phyloP scores from a whole-genome alignment of 2,888 invertebrate genomes.

The Latrodectus hesperus region DNA sequence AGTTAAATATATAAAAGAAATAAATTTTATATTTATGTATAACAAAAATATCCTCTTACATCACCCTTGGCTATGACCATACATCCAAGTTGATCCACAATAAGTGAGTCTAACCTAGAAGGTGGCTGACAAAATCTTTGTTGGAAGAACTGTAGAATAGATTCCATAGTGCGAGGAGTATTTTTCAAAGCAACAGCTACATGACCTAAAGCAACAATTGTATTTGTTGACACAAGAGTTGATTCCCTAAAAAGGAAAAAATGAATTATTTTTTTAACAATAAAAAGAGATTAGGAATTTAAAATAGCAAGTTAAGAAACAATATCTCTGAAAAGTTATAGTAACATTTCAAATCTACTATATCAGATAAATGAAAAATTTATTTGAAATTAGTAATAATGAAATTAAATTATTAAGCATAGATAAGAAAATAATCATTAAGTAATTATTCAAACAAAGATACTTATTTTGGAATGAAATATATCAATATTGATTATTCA shows the following conservation, averaged over 20 bases:
- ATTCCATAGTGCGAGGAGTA: constrained; percentile 94
- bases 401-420: too few relatives aligned
- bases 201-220: constrained; percentile 97
- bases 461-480: too few relatives aligned
- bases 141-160: constrained; percentile 96
- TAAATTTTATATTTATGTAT: background rate
- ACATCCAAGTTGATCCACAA: constrained; percentile 97
- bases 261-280: too few relatives aligned
- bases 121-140: constrained; percentile 95
- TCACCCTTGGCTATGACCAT: constrained; percentile 97
- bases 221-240: constrained; percentile 94
- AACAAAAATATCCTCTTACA: constrained; percentile 76
- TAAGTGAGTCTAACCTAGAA: constrained; percentile 91
- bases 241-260: constrained; percentile 82
- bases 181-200: constrained; percentile 96
- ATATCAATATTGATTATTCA: too few relatives aligned
- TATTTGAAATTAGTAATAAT: too few relatives aligned
- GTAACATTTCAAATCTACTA: too few relatives aligned
- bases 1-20: background rate
- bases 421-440: too few relatives aligned
- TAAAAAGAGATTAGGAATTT: too few relatives aligned
- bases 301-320: too few relatives aligned
- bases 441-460: too few relatives aligned
- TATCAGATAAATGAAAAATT: too few relatives aligned
- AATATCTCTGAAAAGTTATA: too few relatives aligned